phyloP scores from a whole-genome alignment of 2,888 invertebrate genomes.

The Drosophila cognata region DNA sequence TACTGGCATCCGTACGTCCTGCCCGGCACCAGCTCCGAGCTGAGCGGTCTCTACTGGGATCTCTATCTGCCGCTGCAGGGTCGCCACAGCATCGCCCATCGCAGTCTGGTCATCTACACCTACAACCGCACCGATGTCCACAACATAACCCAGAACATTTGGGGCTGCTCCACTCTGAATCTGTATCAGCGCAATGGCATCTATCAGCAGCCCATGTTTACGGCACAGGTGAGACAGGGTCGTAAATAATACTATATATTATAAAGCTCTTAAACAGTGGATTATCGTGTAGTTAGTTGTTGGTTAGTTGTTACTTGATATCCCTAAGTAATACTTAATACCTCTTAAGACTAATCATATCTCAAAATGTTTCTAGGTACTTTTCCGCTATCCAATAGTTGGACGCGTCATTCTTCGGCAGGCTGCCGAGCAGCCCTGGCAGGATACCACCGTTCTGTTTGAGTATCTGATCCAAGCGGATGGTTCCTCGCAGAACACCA shows the following conservation, averaged over 20 bases:
- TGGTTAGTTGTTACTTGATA: not conserved
- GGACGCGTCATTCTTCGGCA: slow-evolving; percentile 94
- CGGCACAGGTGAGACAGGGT: slow-evolving; percentile 88
- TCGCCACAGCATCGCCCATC: slow-evolving; percentile 90
- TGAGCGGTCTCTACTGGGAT: slow-evolving; percentile 92
- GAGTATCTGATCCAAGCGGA: slow-evolving; percentile 95
- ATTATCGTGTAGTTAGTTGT: too few species aligned
- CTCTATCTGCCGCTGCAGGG: slow-evolving; percentile 94
- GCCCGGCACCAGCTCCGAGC: slow-evolving; percentile 89
- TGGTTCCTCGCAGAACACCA: slow-evolving; percentile 91
- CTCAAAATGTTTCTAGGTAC: slow-evolving; percentile 86
- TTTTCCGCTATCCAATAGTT: slow-evolving; percentile 94
- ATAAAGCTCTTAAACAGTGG: not conserved
- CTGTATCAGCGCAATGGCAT: slow-evolving; percentile 88
- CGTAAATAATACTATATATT: not conserved
- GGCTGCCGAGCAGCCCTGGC: slow-evolving; percentile 91
- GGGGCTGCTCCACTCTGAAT: slow-evolving; percentile 88
- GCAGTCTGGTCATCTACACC: slow-evolving; percentile 87
- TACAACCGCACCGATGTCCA: slow-evolving; percentile 77
- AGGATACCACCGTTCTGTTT: slow-evolving; percentile 93
- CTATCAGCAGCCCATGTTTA: slow-evolving; percentile 90
- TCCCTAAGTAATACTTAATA: not conserved
- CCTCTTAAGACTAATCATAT: too few species aligned
- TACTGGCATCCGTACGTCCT: slow-evolving; percentile 89
- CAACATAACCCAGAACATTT: slow-evolving; percentile 79